Evolutionary conservation across 2,113 vertebrate genomes (phyloP).

Genomic region (Mirounga angustirostris): DNA sequence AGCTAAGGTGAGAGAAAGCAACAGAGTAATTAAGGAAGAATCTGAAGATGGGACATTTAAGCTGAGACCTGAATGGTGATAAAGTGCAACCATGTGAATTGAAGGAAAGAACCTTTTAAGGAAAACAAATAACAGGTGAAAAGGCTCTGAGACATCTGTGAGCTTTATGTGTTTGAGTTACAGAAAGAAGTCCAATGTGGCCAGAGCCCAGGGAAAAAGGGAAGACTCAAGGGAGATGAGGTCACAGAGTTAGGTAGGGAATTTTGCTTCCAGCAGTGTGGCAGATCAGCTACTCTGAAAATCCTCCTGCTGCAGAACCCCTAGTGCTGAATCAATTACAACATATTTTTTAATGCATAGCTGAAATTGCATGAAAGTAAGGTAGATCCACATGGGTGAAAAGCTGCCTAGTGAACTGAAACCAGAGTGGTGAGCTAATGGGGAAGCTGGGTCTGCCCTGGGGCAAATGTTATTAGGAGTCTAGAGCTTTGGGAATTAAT

Average conservation of each 20-base stretch:
- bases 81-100: neutral
- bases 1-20: conserved; percentile 27
- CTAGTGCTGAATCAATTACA: conserved; percentile 37
- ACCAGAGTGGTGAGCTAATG: conserved; percentile 20
- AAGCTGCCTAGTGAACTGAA: conserved; percentile 45
- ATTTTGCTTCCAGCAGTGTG: neutral
- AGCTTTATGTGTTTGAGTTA: neutral
- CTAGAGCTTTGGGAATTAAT: neutral
- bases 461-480: neutral
- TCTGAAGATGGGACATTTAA: neutral
- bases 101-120: neutral
- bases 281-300: conserved; percentile 3
- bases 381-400: conserved; percentile 43
- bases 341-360: conserved; percentile 16
- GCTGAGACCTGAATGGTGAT: neutral
- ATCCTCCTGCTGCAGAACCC: neutral
- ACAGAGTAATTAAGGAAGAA: neutral
- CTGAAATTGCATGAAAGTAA: conserved; percentile 39
- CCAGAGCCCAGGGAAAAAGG: neutral
- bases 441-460: neutral
- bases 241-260: conserved; percentile 6
- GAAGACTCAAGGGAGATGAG: neutral
- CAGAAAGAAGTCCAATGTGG: neutral
- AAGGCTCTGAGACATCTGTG: neutral
- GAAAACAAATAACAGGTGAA: conserved; percentile 54